Evolutionary conservation across 1,140 invertebrate species (phyloP), one percentile per base, ranked within the genome.

Genomic region (Ericerus pela): DNA sequence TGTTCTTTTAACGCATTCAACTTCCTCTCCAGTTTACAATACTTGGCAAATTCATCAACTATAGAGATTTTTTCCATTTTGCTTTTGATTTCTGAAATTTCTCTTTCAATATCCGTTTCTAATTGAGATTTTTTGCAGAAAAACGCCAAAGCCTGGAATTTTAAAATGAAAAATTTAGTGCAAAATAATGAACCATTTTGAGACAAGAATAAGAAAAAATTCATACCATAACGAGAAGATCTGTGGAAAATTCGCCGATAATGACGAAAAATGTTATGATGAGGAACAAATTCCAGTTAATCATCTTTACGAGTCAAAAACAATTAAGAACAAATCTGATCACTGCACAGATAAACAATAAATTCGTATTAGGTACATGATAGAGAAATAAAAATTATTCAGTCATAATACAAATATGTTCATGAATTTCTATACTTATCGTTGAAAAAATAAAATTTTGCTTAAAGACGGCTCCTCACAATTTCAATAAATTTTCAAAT

Each of bases 11-110:
- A 18, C 33, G 24, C 24, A 54, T 54, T 54, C 31, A 54, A 36
- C 30, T 54, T 54, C 29, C 53, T 30, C 27, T 54, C 29, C 2
- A 54, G 18, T 22, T 33, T 54, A 10, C 29, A 29, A 36, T 33
- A 54, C n/a, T 54, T 54, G 4, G 53, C 29, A 22, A 54, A 54
- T 54, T 54, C 53, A 36, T 54, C 53, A 2, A 54, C 53, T 31
- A 54, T 54, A 2, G 53, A 54, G 11, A 54, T 36, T 14, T 2
- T 22, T 3, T 31, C 20, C 20, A 54, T 24, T 36, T 33, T 22
- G 11, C 1, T 12, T 54, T 54, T 36, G n/a, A 54, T 54, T 6
- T 24, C 28, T 1, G 2, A 18, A 2, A 54, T 22, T 36, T 54
- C 53, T 47, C 14, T 47, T 24, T 47, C 41, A 12, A 47, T 24